Evolutionary conservation across 2,797 vertebrate genomes (phyloP), one percentile per base, ranked within the genome.

Genomic region (Coregonus ussuriensis): DNA sequence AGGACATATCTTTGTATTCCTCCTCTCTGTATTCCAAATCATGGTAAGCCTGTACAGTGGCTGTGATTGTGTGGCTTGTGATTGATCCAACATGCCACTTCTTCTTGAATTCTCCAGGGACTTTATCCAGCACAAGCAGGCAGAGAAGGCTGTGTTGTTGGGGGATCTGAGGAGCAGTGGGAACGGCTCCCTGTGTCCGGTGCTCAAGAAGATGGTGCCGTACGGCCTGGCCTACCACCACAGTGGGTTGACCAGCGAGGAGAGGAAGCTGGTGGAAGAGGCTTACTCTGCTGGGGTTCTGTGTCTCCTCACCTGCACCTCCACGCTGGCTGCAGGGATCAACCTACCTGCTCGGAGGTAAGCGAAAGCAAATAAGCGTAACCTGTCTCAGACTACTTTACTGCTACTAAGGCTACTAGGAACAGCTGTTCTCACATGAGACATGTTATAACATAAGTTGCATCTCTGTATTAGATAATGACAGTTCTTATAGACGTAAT

Each of bases 331-430:
- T 41, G 97, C 98, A 0, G 98, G 98, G 7, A 91, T 99, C 89
- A 99, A 99, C 90, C 93, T 99, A 0, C 98, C 98, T 0, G 98
- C 97, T 5, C 95, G 97, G 84, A 97, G 98, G 98, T 97, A n/a
- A 52, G 74, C 41, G 7, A 47, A 62, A 21, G 11, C 21, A 62
- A 21, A 21, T 3, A 62, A 62, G 2, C 3, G n/a, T n/a, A 54
- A 73, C 51, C 31, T 16, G 37, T 41, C 14, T 47, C 41, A 11
- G 16, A 13, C 59, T 68, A 18, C 9, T 71, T 70, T 21, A n/a
- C 18, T 59, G 56, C 18, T 6, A 2, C 18, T 59, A 6, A 47
- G 41, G 41, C 41, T 47, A 47, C 18, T 59, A 6, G 56, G 56
- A 59, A 6, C 9, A 35, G 35, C 37, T 5, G 66, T 51, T 59